Conservation (phyloP, 2,888 invertebrate genomes). For the Noctua janthina region DNA sequence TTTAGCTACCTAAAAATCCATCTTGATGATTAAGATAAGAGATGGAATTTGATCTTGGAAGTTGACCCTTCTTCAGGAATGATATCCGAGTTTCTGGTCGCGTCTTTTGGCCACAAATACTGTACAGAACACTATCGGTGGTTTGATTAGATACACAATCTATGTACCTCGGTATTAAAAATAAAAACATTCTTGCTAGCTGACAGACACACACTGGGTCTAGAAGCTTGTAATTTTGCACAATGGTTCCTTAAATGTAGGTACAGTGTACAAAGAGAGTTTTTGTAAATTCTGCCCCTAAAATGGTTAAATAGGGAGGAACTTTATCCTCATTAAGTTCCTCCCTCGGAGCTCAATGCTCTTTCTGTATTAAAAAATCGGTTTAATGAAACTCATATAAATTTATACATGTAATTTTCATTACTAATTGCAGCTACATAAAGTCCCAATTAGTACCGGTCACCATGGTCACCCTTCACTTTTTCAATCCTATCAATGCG, state of each 20-base stretch:
- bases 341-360: neutral
- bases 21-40: neutral
- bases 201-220: neutral
- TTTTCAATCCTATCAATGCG: conserved; percentile 50
- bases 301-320: neutral
- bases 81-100: neutral
- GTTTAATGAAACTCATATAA: neutral
- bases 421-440: neutral
- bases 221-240: neutral
- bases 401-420: neutral
- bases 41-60: neutral
- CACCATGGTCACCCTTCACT: conserved; percentile 49
- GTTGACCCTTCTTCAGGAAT: neutral
- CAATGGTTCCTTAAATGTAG: neutral
- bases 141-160: neutral
- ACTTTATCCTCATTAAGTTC: neutral
- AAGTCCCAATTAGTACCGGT: neutral
- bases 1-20: neutral
- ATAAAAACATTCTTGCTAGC: neutral
- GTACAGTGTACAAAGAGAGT: neutral
- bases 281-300: neutral
- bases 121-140: neutral
- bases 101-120: neutral
- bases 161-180: neutral
- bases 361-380: neutral